Percentiles rank a stretch among this genome's conserved stretches.
Evolutionary conservation across 2,888 invertebrate species (phyloP).

Genomic region (Terebella lapidaria): DNA sequence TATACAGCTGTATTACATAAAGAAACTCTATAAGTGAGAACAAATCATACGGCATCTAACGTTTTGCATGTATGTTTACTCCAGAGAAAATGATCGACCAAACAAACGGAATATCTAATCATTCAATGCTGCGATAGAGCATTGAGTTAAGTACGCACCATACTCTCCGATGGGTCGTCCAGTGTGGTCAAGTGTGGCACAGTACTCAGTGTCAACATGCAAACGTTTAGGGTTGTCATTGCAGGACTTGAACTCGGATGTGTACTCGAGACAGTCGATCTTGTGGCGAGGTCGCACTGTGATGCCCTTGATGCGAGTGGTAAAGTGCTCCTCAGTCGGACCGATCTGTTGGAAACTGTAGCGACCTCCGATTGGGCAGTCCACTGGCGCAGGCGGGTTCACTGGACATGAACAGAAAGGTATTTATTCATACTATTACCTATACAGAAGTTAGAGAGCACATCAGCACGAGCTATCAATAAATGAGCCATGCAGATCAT

Average conservation of each 20-base stretch:
- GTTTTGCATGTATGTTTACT: too few species aligned
- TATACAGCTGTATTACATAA: too few species aligned
- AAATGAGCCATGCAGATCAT: too few species aligned
- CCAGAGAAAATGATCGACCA: too few species aligned
- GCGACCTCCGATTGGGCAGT: slow-evolving; percentile 94
- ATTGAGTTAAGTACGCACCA: too few species aligned
- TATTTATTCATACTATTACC: too few species aligned
- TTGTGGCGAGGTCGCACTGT: slow-evolving; percentile 83
- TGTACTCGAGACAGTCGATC: slow-evolving; percentile 84
- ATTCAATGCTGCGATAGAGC: too few species aligned
- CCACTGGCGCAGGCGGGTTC: slow-evolving; percentile 73
- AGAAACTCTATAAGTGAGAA: too few species aligned
- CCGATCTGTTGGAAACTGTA: slow-evolving; percentile 83
- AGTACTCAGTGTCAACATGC: slow-evolving; percentile 90
- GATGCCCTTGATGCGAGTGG: slow-evolving; percentile 90
- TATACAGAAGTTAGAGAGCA: too few species aligned
- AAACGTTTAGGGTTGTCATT: slow-evolving; percentile 85
- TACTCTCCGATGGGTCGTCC: slow-evolving; percentile 74
- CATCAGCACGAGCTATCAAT: too few species aligned
- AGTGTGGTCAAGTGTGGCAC: slow-evolving; percentile 90
- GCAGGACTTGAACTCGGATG: slow-evolving; percentile 93
- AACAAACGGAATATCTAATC: too few species aligned
- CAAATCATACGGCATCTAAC: too few species aligned
- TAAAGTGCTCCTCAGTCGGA: slow-evolving; percentile 59
- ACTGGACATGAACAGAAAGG: slow-evolving; percentile 28